These are phyloP conservation scores for Pelvicachromis taeniatus DNA, from an alignment of 2,113 vertebrate genomes.

Conservation along the genomic window DNA sequence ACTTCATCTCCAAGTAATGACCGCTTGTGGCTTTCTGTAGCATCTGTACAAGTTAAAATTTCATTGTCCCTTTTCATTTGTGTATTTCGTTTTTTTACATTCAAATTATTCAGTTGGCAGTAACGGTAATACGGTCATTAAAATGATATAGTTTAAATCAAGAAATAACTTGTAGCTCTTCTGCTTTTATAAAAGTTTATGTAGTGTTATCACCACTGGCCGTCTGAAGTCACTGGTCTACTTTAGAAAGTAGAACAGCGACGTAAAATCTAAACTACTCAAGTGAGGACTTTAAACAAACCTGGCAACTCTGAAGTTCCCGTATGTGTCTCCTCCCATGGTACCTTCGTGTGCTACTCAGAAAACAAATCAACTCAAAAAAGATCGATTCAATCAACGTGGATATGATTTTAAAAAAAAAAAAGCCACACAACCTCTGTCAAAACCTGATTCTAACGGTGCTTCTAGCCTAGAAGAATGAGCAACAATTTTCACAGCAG, in stretches of 20 bases:
- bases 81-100: no score
- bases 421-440: no score
- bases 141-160: not conserved
- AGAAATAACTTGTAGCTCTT: not conserved
- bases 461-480: no score
- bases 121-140: not conserved
- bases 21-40: no score
- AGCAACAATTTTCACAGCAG: no score
- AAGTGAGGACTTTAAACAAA: not conserved
- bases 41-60: no score
- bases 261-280: not conserved
- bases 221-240: not conserved
- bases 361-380: not conserved
- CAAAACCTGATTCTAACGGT: no score
- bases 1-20: no score
- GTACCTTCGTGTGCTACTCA: not conserved
- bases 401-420: not conserved
- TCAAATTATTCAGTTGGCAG: not conserved
- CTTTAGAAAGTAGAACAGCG: not conserved
- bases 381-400: not conserved
- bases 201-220: not conserved
- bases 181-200: not conserved
- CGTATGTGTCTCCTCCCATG: not conserved
- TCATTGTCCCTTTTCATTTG: no score
- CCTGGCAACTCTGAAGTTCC: slow-evolving; percentile 45